A percentile compares a stretch with the other conserved stretches of the same genome.
Evolutionary conservation across 2,888 invertebrate species (phyloP).

Genomic region (Pristionchus maxplancki): DNA sequence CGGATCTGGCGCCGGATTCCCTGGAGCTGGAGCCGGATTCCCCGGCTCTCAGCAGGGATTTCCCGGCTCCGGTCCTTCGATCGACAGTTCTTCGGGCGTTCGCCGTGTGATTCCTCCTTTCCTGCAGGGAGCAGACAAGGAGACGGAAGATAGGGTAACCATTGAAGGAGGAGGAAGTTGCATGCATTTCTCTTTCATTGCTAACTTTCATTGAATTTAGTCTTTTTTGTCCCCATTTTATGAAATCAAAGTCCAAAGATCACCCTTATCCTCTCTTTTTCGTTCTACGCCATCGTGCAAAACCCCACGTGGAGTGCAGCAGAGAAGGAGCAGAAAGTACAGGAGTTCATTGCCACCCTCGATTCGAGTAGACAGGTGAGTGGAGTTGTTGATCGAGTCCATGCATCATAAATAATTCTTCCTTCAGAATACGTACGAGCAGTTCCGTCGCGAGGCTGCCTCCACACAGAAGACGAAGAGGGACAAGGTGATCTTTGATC

Average conservation of each 20-base stretch:
- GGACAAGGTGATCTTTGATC: constrained; percentile 48
- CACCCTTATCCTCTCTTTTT: constrained; percentile 45
- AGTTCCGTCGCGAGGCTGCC: constrained; percentile 52
- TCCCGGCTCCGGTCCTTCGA: neutral
- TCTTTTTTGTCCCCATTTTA: neutral
- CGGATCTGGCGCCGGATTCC: neutral
- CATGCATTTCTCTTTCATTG: neutral
- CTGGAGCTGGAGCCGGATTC: neutral
- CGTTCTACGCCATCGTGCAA: constrained; percentile 69
- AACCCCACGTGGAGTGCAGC: constrained; percentile 61
- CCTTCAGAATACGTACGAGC: constrained; percentile 56
- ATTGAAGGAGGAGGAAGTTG: neutral
- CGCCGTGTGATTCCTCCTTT: constrained; percentile 66
- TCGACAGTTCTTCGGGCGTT: neutral
- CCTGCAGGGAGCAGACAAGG: constrained; percentile 60
- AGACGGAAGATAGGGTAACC: constrained; percentile 62
- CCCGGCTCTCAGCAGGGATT: neutral
- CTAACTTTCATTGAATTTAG: neutral
- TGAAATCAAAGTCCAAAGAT: neutral
- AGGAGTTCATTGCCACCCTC: constrained; percentile 52
- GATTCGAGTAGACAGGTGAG: constrained; percentile 41
- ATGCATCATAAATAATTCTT: neutral
- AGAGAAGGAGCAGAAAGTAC: constrained; percentile 63
- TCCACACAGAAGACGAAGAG: constrained; percentile 52
- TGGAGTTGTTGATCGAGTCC: too few relatives aligned